Evolutionary conservation across 2,888 invertebrate species (phyloP).

Genomic region (Helobdella robusta): DNA sequence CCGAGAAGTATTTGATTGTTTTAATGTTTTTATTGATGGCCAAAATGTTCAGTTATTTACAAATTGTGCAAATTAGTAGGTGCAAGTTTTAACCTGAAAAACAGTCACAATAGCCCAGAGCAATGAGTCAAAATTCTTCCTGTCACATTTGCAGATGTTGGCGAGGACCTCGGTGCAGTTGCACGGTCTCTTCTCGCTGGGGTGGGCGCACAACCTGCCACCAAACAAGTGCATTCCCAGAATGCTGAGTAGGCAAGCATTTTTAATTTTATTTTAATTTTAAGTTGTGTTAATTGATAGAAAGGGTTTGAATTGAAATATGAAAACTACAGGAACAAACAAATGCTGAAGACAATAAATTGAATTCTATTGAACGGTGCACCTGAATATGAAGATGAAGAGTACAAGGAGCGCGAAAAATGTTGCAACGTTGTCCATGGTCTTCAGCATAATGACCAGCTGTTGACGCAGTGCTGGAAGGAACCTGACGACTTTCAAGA

Average conservation of each 20-base stretch:
- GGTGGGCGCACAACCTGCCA: conserved; percentile 91
- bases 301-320: too few species aligned
- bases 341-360: too few species aligned
- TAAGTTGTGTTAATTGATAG: too few species aligned
- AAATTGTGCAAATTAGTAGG: too few species aligned
- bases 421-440: conserved; percentile 99
- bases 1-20: too few species aligned
- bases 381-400: conserved; percentile 99
- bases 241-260: too few species aligned
- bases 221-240: conserved; percentile 99
- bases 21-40: too few species aligned
- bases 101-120: conserved; percentile 54
- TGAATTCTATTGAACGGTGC: too few species aligned
- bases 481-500: conserved; percentile 86
- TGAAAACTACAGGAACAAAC: too few species aligned
- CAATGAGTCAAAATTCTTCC: conserved; percentile 54
- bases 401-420: conserved; percentile 96
- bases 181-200: conserved; percentile 23
- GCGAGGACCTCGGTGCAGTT: conserved; percentile 23
- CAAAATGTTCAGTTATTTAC: too few species aligned
- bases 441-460: conserved; percentile 93
- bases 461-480: conserved; percentile 95
- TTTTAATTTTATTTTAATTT: too few species aligned
- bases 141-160: conserved; percentile 36
- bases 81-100: conserved; percentile 53